phyloP scores from a whole-genome alignment of 2,888 invertebrate species.

The Caenorhabditis auriculariae region DNA sequence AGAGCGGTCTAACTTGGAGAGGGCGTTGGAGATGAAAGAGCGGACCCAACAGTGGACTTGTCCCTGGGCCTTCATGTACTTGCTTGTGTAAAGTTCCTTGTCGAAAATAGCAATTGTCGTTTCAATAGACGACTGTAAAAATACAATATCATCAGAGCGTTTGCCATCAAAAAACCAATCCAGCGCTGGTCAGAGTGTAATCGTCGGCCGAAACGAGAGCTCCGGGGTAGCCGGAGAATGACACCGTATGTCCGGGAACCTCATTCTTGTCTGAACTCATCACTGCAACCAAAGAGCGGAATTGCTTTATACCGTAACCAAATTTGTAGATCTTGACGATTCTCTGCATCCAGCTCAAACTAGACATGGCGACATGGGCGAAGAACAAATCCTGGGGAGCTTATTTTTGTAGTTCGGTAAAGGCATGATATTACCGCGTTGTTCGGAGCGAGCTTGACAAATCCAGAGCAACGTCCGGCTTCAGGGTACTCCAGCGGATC shows the following conservation, averaged over 20 bases:
- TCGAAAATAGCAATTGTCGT: constrained; percentile 80
- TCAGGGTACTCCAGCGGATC: constrained; percentile 50
- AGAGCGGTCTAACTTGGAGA: constrained; percentile 76
- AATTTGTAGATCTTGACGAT: constrained; percentile 69
- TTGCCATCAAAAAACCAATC: constrained; percentile 40
- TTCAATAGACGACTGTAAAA: constrained; percentile 72
- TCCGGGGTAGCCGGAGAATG: constrained; percentile 63
- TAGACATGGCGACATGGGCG: constrained; percentile 60
- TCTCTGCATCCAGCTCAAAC: constrained; percentile 60
- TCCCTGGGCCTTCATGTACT: constrained; percentile 72
- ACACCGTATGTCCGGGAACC: constrained; percentile 62
- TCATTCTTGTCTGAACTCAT: constrained; percentile 59
- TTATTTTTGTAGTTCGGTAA: background rate
- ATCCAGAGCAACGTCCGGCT: constrained; percentile 56
- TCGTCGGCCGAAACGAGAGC: constrained; percentile 63
- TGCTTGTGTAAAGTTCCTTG: constrained; percentile 71
- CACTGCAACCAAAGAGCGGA: background rate
- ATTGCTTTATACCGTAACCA: constrained; percentile 67
- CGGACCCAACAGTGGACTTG: constrained; percentile 73
- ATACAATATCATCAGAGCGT: constrained; percentile 1
- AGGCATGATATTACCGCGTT: constrained; percentile 27
- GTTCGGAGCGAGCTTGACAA: constrained; percentile 53
- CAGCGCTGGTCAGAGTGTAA: constrained; percentile 59
- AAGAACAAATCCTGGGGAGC: constrained; percentile 46
- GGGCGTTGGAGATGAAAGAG: constrained; percentile 79